These are phyloP conservation scores for Cryptoblepharus egeriae DNA, from an alignment of 2,797 vertebrate genomes.

Conservation along the genomic window DNA sequence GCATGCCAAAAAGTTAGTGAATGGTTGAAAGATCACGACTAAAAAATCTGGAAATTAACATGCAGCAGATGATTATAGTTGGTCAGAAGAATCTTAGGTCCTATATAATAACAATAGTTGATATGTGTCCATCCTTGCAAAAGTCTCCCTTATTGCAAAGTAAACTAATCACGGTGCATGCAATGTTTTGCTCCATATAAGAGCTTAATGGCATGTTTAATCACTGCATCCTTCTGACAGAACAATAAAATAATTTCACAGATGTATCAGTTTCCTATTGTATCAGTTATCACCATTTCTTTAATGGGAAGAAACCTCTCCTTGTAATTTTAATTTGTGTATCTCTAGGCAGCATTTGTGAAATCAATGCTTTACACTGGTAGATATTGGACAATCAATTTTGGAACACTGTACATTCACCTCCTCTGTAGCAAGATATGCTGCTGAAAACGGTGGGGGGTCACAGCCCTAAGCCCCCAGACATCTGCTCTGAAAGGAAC, in stretches of 20 bases:
- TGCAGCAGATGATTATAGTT: no score
- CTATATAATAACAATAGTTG: not conserved
- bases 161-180: not conserved
- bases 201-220: not conserved
- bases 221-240: no score
- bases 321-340: not conserved
- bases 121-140: not conserved
- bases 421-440: constrained; percentile 29
- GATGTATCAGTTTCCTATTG: no score
- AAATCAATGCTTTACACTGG: not conserved
- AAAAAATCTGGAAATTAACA: no score
- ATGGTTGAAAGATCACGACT: no score
- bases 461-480: constrained; percentile 55
- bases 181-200: not conserved
- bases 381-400: constrained; percentile 35
- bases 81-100: no score
- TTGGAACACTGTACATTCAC: constrained; percentile 34
- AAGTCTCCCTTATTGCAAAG: not conserved
- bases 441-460: constrained; percentile 50
- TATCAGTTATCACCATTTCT: no score
- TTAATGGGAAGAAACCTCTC: no score
- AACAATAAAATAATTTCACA: no score
- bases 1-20: no score
- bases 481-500: constrained; percentile 33
- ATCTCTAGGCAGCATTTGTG: not conserved